phyloP scores from a whole-genome alignment of 1,140 invertebrate genomes.

The Drosophila bocqueti region DNA sequence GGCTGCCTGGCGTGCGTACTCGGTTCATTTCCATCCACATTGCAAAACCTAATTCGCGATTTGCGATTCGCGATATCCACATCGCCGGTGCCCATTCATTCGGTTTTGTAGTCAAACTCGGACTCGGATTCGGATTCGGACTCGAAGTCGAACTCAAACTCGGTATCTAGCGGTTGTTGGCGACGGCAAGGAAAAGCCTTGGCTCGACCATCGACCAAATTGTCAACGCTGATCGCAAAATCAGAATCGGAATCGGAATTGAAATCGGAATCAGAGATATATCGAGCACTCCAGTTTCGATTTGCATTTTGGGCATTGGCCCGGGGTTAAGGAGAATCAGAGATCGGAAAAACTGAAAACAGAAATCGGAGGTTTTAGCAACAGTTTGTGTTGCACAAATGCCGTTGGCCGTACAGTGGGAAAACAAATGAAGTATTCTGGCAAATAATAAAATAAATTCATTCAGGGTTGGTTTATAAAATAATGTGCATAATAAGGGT shows the following conservation, averaged over 20 bases:
- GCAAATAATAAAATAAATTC: not conserved
- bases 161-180: constrained; percentile 56
- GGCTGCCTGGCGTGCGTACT: constrained; percentile 61
- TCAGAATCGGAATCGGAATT: constrained; percentile 49
- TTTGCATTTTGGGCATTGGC: constrained; percentile 67
- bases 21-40: constrained; percentile 51
- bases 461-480: not conserved
- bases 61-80: constrained; percentile 31
- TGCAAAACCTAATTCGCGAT: constrained; percentile 40
- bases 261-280: constrained; percentile 40
- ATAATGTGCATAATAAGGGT: not conserved
- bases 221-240: constrained; percentile 21
- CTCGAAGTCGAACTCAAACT: not conserved
- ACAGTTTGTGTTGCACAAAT: constrained; percentile 50
- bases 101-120: not conserved
- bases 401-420: constrained; percentile 46
- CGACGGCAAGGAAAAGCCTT: constrained; percentile 69
- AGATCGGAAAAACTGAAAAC: constrained; percentile 1
- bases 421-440: too few relatives aligned
- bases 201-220: constrained; percentile 58
- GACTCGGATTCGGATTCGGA: not conserved
- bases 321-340: constrained; percentile 31
- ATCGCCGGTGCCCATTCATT: constrained; percentile 24
- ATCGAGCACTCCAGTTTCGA: constrained; percentile 61
- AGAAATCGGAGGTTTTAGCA: constrained; percentile 25